These are phyloP conservation scores for Quiscalus mexicanus DNA, from an alignment of 2,113 vertebrate genomes.

Conservation along the genomic window DNA sequence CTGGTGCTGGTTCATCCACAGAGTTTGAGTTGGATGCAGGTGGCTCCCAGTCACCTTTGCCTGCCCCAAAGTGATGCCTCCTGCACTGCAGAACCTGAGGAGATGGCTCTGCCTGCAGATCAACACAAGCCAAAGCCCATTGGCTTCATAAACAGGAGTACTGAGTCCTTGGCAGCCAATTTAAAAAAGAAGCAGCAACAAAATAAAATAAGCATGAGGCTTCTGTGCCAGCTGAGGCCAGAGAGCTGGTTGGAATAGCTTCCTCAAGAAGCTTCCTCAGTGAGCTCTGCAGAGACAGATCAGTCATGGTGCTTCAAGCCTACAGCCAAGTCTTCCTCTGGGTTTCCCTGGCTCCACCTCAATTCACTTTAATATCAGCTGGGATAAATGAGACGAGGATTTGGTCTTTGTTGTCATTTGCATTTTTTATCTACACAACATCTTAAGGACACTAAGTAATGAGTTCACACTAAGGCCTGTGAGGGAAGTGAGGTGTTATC, in stretches of 20 bases:
- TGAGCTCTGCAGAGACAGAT: not conserved
- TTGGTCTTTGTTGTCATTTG: not conserved
- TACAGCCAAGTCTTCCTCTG: not conserved
- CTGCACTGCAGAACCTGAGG: rapidly evolving
- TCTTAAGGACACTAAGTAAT: not conserved
- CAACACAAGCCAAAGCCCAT: not conserved
- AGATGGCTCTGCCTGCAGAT: not conserved
- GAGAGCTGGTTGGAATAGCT: not conserved
- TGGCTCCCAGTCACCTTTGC: not conserved
- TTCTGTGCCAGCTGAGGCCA: not conserved
- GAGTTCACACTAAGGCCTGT: not conserved
- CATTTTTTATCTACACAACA: not conserved
- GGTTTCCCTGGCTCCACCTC: not conserved
- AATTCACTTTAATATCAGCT: not conserved
- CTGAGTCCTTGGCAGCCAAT: not conserved
- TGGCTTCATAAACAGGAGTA: not conserved
- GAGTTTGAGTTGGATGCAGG: not conserved
- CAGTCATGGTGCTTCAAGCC: not conserved
- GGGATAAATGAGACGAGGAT: not conserved
- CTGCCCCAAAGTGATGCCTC: not conserved
- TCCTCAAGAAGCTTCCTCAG: not conserved
- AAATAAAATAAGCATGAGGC: not conserved
- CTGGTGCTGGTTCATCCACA: not conserved
- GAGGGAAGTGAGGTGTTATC: not conserved
- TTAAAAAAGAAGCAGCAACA: not conserved